Conservation (phyloP, 2,888 invertebrate species). For the Mythimna impura region DNA sequence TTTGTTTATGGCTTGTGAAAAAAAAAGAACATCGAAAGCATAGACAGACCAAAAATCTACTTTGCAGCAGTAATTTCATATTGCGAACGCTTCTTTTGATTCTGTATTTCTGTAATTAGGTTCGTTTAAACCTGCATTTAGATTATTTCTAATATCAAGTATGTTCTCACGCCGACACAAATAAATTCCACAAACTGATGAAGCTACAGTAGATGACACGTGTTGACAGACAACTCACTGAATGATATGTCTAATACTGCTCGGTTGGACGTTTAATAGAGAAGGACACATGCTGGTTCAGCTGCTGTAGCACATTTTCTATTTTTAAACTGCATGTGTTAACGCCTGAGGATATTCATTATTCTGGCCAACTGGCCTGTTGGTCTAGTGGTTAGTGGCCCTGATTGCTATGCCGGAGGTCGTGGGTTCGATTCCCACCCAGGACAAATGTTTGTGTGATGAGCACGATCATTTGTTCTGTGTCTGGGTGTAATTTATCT, state of each 20-base stretch:
- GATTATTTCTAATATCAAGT: too few species aligned
- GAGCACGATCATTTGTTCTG: too few species aligned
- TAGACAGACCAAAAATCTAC: background rate
- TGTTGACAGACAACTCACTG: slow-evolving; percentile 9
- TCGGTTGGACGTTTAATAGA: background rate
- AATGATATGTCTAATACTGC: background rate
- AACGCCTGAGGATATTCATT: too few species aligned
- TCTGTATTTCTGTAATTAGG: too few species aligned
- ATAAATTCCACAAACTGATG: background rate
- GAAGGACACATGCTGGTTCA: background rate
- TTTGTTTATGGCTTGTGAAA: slow-evolving; percentile 13
- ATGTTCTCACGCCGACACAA: background rate
- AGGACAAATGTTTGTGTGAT: too few species aligned
- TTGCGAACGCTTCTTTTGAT: background rate
- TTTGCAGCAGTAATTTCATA: background rate
- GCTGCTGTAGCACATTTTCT: background rate
- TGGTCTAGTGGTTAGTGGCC: too few species aligned
- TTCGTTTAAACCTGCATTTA: too few species aligned
- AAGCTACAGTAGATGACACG: background rate
- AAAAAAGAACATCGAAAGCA: slow-evolving; percentile 10
- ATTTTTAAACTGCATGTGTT: slow-evolving; percentile 17
- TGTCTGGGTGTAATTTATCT: too few species aligned
- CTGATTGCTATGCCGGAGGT: too few species aligned
- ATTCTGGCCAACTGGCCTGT: too few species aligned
- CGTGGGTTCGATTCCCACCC: too few species aligned